Conservation (phyloP, 1,140 invertebrate genomes). For the Riptortus pedestris region DNA sequence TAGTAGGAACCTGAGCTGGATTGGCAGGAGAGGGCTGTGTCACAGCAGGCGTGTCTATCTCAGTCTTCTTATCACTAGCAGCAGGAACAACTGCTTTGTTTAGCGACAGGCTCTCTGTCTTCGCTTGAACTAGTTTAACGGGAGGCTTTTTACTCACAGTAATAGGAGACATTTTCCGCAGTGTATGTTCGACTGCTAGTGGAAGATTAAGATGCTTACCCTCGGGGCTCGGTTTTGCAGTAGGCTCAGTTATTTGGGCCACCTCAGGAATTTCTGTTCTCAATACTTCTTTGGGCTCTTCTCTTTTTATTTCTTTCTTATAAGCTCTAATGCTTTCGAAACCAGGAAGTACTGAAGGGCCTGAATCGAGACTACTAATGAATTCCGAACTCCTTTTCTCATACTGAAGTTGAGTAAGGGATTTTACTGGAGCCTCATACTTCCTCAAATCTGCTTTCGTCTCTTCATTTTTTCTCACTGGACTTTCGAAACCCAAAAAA, state of each 20-base stretch:
- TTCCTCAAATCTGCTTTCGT: background rate
- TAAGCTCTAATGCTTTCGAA: background rate
- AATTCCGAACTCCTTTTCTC: conserved; percentile 25
- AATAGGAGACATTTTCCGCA: conserved; percentile 29
- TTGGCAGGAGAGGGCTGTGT: background rate
- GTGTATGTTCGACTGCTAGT: conserved; percentile 30
- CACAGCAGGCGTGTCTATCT: background rate
- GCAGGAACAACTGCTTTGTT: background rate
- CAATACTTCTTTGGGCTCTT: conserved; percentile 8
- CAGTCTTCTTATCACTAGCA: background rate
- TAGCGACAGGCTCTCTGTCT: background rate
- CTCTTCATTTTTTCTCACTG: background rate
- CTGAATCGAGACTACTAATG: conserved; percentile 6
- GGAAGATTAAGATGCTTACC: conserved; percentile 31
- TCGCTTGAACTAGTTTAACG: background rate
- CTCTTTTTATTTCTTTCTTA: conserved; percentile 13
- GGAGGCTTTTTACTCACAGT: conserved; percentile 23
- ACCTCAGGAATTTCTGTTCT: background rate
- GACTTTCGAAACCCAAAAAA: background rate
- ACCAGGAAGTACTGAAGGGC: conserved; percentile 6
- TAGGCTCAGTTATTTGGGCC: background rate
- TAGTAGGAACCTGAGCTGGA: background rate
- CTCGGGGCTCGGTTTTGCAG: conserved; percentile 12
- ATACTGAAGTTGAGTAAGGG: conserved; percentile 24
- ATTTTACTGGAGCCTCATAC: conserved; percentile 17